Conservation (phyloP, 2,113 vertebrate genomes). For the Centrocercus urophasianus region DNA sequence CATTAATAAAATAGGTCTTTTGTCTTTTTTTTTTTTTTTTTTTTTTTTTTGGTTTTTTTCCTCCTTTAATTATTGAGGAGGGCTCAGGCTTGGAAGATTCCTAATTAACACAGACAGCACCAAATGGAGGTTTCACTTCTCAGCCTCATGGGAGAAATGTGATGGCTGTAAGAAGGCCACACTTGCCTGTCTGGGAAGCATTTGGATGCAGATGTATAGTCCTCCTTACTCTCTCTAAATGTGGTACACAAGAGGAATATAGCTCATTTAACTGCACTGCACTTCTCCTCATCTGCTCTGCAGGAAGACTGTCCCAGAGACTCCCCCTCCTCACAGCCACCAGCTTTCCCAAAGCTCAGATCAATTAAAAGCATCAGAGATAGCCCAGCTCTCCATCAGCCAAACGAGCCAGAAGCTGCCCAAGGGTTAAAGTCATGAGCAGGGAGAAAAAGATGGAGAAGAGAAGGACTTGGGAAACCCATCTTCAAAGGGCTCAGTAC, state of each 20-base stretch:
- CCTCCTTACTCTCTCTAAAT: neutral
- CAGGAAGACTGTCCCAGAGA: neutral
- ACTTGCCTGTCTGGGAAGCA: neutral
- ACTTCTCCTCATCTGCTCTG: neutral
- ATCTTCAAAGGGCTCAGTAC: neutral
- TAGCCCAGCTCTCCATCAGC: neutral
- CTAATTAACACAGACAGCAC: neutral
- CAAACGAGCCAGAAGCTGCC: neutral
- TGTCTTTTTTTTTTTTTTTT: neutral
- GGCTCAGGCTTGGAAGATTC: neutral
- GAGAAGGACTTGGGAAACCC: neutral
- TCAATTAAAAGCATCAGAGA: neutral
- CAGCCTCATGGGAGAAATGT: neutral
- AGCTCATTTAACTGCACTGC: neutral
- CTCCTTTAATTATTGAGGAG: neutral
- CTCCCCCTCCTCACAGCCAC: neutral
- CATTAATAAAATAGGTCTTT: neutral
- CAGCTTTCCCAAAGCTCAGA: neutral
- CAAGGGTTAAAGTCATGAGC: neutral
- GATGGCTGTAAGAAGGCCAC: neutral
- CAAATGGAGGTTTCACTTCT: neutral
- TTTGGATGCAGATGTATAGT: neutral
- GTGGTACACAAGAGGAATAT: neutral
- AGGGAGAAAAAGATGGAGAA: neutral
- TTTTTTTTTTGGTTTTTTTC: too few species aligned